Conservation (phyloP, 2,113 vertebrate species). For the Gila orcuttii region DNA sequence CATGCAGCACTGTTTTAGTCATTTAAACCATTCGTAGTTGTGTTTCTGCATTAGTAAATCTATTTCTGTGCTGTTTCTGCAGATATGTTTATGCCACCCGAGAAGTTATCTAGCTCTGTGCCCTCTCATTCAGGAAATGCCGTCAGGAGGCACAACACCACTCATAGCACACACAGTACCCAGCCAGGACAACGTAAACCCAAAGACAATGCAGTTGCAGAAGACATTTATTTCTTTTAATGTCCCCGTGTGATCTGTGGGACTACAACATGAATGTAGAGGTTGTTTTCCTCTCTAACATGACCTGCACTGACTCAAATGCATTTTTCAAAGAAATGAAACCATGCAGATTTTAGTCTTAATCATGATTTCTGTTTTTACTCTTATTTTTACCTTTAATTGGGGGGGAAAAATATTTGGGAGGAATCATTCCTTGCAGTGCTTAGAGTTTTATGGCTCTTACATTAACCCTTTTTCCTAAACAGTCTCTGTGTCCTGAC, state of each 20-base stretch:
- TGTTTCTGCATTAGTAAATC: conserved; percentile 5
- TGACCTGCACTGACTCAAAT: background rate
- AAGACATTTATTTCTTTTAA: conserved; percentile 68
- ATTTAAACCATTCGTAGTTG: background rate
- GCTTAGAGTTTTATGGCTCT: background rate
- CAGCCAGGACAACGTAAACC: conserved; percentile 64
- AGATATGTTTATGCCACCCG: conserved; percentile 63
- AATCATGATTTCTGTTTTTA: background rate
- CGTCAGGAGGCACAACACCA: conserved; percentile 28
- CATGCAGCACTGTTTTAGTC: background rate
- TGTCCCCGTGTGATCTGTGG: background rate
- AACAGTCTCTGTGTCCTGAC: background rate
- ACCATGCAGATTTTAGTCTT: background rate
- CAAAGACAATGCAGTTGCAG: conserved; percentile 37
- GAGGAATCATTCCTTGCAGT: background rate
- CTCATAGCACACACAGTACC: conserved; percentile 23
- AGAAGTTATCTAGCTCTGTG: conserved; percentile 39
- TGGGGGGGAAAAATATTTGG: background rate
- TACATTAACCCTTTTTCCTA: background rate
- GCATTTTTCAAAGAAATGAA: background rate
- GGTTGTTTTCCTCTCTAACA: background rate
- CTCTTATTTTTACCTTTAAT: background rate
- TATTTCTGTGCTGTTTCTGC: conserved; percentile 9
- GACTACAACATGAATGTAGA: background rate
- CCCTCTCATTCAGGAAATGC: conserved; percentile 56